Conservation (phyloP, 2,888 invertebrate genomes). For the Tortricodes alternella region DNA sequence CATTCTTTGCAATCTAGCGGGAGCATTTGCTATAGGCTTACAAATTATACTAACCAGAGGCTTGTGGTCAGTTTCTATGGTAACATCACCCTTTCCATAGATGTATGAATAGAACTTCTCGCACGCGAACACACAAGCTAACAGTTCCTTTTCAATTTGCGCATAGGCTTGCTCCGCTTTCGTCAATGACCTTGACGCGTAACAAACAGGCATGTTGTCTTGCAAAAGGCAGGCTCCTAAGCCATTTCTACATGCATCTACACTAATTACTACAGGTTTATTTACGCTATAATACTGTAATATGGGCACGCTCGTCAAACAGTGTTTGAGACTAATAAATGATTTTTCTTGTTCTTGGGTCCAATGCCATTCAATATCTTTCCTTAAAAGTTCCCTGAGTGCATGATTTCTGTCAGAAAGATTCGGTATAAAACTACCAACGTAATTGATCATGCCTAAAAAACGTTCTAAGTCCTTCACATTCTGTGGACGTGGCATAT, state of each 20-base stretch:
- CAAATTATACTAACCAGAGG: no score
- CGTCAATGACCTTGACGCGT: no score
- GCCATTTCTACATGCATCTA: conserved; percentile 33
- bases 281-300: conserved; percentile 30
- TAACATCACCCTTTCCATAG: conserved; percentile 6
- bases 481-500: conserved; percentile 30
- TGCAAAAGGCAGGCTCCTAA: conserved; percentile 35
- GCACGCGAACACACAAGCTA: conserved; percentile 8
- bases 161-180: not conserved
- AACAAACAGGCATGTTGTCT: conserved; percentile 1
- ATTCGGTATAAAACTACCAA: conserved; percentile 19
- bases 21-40: conserved; percentile 32
- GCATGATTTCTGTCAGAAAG: conserved; percentile 20
- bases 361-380: conserved; percentile 32
- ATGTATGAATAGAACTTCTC: conserved; percentile 21
- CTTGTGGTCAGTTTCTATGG: no score
- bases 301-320: conserved; percentile 17
- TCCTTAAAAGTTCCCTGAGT: conserved; percentile 28
- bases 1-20: conserved; percentile 31
- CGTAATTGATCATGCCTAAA: not conserved
- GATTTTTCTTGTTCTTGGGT: conserved; percentile 11
- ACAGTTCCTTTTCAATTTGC: no score
- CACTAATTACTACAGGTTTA: conserved; percentile 27
- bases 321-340: conserved; percentile 23
- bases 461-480: not conserved